Percentiles rank a stretch among this genome's conserved stretches.
Evolutionary conservation across 2,113 vertebrate species (phyloP).

Genomic region (Phycodurus eques): DNA sequence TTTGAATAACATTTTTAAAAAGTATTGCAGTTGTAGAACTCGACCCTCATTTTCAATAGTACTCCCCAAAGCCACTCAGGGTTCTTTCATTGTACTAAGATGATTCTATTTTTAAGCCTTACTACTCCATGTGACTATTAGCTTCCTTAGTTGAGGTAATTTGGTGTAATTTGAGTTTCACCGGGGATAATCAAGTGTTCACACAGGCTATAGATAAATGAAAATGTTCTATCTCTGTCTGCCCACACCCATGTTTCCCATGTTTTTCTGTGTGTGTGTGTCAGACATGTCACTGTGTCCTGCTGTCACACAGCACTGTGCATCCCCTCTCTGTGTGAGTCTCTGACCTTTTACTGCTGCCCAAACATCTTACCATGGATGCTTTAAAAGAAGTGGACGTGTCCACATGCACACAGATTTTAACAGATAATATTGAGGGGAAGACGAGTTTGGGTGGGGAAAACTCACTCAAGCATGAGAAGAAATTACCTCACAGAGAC

Average conservation of each 20-base stretch:
- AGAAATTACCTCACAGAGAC: neutral
- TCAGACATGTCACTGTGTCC: conserved; percentile 12
- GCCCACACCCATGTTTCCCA: neutral
- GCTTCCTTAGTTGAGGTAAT: conserved; percentile 23
- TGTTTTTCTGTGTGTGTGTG: conserved; percentile 1
- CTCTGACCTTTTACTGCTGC: conserved; percentile 34
- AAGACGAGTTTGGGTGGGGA: neutral
- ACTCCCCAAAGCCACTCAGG: too few relatives aligned
- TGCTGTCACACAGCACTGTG: conserved; percentile 16
- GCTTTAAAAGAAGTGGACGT: neutral
- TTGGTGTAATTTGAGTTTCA: conserved; percentile 6
- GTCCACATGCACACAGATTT: neutral
- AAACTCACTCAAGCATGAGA: neutral
- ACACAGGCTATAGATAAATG: neutral
- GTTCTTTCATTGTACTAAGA: neutral
- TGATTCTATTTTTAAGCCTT: neutral
- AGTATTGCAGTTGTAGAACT: neutral
- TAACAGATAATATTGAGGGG: neutral
- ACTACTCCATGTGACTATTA: conserved; percentile 3
- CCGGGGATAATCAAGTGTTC: conserved; percentile 8
- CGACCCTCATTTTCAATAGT: neutral
- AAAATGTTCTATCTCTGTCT: neutral
- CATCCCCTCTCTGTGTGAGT: conserved; percentile 1
- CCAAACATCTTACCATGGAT: conserved; percentile 14
- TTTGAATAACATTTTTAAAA: too few relatives aligned